Conservation (phyloP, 2,113 vertebrate genomes). For the Melanerpes aurifrons region DNA sequence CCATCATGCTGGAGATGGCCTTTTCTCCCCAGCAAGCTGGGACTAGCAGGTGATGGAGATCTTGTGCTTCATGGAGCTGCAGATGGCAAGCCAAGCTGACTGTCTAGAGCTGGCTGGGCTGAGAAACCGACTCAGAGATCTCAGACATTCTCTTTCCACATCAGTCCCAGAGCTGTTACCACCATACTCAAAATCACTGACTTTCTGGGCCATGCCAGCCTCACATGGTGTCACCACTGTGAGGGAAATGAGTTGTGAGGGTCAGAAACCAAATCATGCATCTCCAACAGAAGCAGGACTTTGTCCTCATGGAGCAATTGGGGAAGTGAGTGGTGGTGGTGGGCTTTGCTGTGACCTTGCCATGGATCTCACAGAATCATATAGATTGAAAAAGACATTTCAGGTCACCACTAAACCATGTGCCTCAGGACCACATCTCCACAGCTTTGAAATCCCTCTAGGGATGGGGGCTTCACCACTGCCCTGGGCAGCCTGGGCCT, state of each 20-base stretch:
- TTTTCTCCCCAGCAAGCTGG: no score
- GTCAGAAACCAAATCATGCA: accelerated
- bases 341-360: accelerated
- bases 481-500: no score
- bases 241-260: no score
- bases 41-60: background rate
- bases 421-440: no score
- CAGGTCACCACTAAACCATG: no score
- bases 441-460: no score
- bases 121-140: background rate
- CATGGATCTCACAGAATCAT: accelerated
- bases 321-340: accelerated
- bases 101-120: background rate
- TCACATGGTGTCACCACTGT: accelerated
- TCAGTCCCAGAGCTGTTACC: accelerated
- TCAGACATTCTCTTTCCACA: background rate
- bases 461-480: no score
- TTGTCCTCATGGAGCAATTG: accelerated
- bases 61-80: no score
- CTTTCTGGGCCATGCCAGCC: accelerated
- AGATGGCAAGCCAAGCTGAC: accelerated
- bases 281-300: accelerated
- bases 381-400: no score
- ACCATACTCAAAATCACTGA: accelerated
- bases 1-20: no score